phyloP scores from a whole-genome alignment of 2,797 vertebrate species.

The Karalla daura region DNA sequence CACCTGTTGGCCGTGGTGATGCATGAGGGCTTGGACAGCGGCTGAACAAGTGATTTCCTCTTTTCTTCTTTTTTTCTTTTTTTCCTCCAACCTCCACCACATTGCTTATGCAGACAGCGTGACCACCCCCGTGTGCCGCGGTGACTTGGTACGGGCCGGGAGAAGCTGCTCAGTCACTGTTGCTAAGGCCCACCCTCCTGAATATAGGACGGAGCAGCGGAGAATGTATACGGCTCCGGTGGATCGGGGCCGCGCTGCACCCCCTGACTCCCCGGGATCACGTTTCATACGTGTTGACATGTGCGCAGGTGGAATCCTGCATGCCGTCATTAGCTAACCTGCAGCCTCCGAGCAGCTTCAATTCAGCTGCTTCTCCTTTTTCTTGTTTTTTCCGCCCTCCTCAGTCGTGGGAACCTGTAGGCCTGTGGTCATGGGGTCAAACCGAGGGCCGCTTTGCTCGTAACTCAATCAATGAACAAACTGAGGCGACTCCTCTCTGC shows the following conservation, averaged over 20 bases:
- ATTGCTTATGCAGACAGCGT: not conserved
- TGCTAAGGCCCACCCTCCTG: slow-evolving; percentile 75
- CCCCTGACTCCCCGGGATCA: slow-evolving; percentile 10
- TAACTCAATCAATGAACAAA: slow-evolving; percentile 25
- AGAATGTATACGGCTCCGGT: slow-evolving; percentile 60
- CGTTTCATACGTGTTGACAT: not conserved
- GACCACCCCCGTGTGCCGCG: slow-evolving; percentile 42
- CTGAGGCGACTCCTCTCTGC: not conserved
- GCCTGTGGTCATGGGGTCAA: slow-evolving; percentile 23
- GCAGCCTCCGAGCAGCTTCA: not conserved
- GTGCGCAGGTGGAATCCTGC: not conserved
- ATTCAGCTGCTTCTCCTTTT: slow-evolving; percentile 3
- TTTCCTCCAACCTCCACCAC: too few species aligned
- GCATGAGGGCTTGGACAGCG: too few species aligned
- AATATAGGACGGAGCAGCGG: slow-evolving; percentile 73
- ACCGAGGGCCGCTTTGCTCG: slow-evolving; percentile 7
- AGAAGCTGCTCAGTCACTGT: slow-evolving; percentile 82
- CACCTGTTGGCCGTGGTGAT: too few species aligned
- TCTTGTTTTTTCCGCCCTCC: too few species aligned
- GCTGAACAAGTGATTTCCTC: too few species aligned
- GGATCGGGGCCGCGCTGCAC: not conserved
- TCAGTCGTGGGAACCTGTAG: not conserved
- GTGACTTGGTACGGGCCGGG: slow-evolving; percentile 73
- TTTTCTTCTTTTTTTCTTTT: too few species aligned
- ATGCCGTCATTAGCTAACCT: not conserved